Evolutionary conservation across 1,140 invertebrate species (phyloP).

Genomic region (Drosophila willistoni): DNA sequence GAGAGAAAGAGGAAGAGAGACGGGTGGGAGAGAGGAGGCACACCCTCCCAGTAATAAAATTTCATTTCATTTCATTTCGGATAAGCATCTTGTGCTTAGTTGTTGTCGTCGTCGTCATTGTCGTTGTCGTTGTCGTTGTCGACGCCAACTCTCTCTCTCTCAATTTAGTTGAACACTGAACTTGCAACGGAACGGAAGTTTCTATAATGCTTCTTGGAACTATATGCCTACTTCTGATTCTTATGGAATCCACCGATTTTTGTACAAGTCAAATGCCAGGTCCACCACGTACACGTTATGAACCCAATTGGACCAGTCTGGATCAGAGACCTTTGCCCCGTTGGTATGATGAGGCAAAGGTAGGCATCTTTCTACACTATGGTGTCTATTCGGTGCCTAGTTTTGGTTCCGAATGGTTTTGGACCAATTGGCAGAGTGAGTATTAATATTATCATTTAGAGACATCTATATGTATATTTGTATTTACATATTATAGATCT

Average conservation of each 20-base stretch:
- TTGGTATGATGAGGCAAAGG: conserved; percentile 95
- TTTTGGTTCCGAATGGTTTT: conserved; percentile 94
- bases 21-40: neutral
- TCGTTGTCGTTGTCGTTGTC: no score
- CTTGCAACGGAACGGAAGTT: neutral
- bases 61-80: neutral
- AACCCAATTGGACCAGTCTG: conserved; percentile 92
- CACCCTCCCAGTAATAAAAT: neutral
- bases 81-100: neutral
- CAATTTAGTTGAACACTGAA: conserved; percentile 5
- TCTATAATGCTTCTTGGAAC: neutral
- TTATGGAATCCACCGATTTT: neutral
- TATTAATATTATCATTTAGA: neutral
- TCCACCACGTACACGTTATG: conserved; percentile 81
- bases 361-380: conserved; percentile 97
- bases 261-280: conserved; percentile 35
- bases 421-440: conserved; percentile 89
- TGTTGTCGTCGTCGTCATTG: neutral
- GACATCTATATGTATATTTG: no score
- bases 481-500: conserved; percentile 35
- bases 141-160: neutral
- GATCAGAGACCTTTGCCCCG: conserved; percentile 91
- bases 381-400: conserved; percentile 95
- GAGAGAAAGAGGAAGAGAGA: neutral
- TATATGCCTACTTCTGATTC: neutral